Evolutionary conservation across 1,140 invertebrate genomes (phyloP), one percentile per base, ranked within the genome.

Genomic region (Drosophila equinoxialis): DNA sequence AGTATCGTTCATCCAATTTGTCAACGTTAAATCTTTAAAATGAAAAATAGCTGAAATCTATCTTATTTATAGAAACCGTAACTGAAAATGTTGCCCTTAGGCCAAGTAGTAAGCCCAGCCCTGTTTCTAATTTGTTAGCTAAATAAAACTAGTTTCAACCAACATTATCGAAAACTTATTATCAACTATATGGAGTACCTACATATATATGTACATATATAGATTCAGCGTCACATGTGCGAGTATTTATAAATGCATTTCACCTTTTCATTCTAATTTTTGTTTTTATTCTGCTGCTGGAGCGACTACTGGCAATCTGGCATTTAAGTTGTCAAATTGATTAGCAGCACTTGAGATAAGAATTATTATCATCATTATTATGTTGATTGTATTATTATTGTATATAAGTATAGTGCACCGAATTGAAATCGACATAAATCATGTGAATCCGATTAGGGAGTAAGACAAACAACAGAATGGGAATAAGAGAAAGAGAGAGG

Each of bases 251-350:
- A 23, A 51, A 48, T 48, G 45, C 45, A 48, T 23, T 55, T 55
- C 23, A 55, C 26, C 20, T 30, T 33, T n/a, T 57, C 26, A 13
- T 57, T 57, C 20, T 51, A 10, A 23, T 23, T 51, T 51, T 51
- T 23, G 30, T 30, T 30, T 6, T 30, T 30, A 30, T 51, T 8
- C 23, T 11, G 14, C 7, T 20, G 14, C 13, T 20, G 17, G 17
- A 51, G 17, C 13, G 7, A 51, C 17, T 51, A 51, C 45, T 78
- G 60, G 55, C 72, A 78, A 64, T 65, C 64, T 64, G 72, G 72
- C 68, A 75, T 75, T 78, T 63, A 67, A 75, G 64, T 71, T 78
- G 76, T 75, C 72, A 78, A 78, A 68, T 67, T 75, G 64, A 75
- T 75, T 69, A 75, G 69, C 64, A 61, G 17, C 64, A 78, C 68